Evolutionary conservation across 2,113 vertebrate genomes (phyloP).

Genomic region (Pipra filicauda): DNA sequence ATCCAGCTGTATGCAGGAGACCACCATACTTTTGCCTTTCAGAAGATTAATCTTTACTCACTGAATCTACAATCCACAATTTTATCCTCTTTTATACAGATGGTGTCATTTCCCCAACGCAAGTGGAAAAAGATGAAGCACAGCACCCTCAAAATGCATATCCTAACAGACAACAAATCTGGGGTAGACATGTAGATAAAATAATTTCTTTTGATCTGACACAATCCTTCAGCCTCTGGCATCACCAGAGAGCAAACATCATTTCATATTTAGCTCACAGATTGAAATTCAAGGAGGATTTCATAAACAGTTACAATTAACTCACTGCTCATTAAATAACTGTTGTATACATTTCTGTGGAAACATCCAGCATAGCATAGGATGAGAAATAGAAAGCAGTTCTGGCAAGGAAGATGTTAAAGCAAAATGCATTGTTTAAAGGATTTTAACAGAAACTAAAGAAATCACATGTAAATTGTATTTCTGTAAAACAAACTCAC

Average conservation of each 20-base stretch:
- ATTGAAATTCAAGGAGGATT: not conserved
- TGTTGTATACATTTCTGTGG: not conserved
- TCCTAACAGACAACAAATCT: not conserved
- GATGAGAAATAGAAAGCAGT: not conserved
- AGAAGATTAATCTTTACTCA: not conserved
- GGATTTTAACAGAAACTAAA: not conserved
- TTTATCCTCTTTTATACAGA: not conserved
- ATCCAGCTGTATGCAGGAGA: not conserved
- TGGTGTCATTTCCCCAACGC: not conserved
- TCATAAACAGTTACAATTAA: not conserved
- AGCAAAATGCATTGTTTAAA: not conserved
- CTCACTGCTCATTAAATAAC: not conserved
- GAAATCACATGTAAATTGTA: rapidly evolving
- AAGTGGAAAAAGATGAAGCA: not conserved
- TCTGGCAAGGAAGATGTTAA: not conserved
- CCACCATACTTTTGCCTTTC: not conserved
- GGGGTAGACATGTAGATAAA: not conserved
- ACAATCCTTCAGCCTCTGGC: not conserved
- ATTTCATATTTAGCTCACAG: not conserved
- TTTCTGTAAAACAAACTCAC: not conserved
- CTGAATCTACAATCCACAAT: rapidly evolving
- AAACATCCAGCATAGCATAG: not conserved
- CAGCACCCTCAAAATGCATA: not conserved
- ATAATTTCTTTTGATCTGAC: not conserved
- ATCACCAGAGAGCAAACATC: not conserved